Percentiles rank a stretch among this genome's conserved stretches.
Conservation (phyloP, 2,888 invertebrate species). For the Xestia sexstrigata region DNA sequence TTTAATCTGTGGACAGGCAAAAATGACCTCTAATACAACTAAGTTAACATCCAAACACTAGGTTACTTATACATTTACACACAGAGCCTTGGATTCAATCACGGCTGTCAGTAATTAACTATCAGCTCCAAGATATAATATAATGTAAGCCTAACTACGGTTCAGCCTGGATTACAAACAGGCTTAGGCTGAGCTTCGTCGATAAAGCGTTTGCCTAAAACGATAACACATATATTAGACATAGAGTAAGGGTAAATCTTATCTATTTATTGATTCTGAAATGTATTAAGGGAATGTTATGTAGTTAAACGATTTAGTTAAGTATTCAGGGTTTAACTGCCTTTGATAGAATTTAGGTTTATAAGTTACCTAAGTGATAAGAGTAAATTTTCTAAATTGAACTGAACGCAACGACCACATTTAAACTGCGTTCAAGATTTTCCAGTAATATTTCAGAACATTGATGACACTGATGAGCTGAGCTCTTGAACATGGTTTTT, state of each 20-base stretch:
- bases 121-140: constrained; percentile 27
- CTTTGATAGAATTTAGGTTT: background rate
- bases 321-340: background rate
- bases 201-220: constrained; percentile 45
- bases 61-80: background rate
- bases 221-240: constrained; percentile 32
- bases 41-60: constrained; percentile 2
- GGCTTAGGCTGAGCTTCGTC: constrained; percentile 24
- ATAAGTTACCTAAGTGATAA: background rate
- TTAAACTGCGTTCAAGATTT: background rate
- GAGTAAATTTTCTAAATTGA: background rate
- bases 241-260: constrained; percentile 1
- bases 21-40: background rate
- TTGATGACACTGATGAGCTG: background rate
- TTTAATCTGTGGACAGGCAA: background rate
- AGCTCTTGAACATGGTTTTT: background rate
- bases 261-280: constrained; percentile 1
- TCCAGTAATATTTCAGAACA: no score
- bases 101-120: constrained; percentile 29
- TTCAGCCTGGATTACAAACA: constrained; percentile 44
- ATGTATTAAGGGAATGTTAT: background rate
- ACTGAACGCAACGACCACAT: background rate
- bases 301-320: background rate
- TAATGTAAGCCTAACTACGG: constrained; percentile 33
- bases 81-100: constrained; percentile 28